Evolutionary conservation across 2,113 vertebrate genomes (phyloP).

Genomic region (Bungarus multicinctus): DNA sequence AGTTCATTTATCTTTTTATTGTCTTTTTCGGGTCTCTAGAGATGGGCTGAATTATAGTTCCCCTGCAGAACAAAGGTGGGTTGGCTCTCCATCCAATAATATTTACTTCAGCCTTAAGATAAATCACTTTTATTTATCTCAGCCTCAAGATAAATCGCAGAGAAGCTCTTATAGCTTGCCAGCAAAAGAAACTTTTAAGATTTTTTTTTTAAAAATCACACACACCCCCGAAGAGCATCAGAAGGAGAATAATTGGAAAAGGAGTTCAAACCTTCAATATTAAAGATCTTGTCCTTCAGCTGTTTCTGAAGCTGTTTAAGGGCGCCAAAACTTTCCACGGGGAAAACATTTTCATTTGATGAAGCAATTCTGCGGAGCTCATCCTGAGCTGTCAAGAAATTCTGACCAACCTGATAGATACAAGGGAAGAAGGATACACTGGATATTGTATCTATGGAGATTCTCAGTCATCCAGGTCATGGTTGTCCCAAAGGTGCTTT

Average conservation of each 20-base stretch:
- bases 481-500: no score
- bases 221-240: background rate
- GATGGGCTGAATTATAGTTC: background rate
- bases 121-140: background rate
- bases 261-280: conserved; percentile 66
- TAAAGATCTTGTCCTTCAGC: conserved; percentile 70
- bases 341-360: conserved; percentile 50
- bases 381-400: background rate
- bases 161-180: background rate
- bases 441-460: background rate
- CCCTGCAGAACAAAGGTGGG: background rate
- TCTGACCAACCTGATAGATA: conserved; percentile 45
- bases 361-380: conserved; percentile 65
- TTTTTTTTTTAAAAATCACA: background rate
- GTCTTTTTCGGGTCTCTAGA: background rate
- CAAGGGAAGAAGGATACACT: background rate
- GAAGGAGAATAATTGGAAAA: background rate
- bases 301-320: conserved; percentile 61
- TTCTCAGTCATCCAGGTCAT: no score
- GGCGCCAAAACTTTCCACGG: conserved; percentile 60
- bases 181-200: background rate
- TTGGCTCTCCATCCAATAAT: background rate
- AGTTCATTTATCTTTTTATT: background rate
- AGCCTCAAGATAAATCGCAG: background rate
- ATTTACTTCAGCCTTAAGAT: background rate